Conservation (phyloP, 2,888 invertebrate genomes). For the Odontothrips loti region DNA sequence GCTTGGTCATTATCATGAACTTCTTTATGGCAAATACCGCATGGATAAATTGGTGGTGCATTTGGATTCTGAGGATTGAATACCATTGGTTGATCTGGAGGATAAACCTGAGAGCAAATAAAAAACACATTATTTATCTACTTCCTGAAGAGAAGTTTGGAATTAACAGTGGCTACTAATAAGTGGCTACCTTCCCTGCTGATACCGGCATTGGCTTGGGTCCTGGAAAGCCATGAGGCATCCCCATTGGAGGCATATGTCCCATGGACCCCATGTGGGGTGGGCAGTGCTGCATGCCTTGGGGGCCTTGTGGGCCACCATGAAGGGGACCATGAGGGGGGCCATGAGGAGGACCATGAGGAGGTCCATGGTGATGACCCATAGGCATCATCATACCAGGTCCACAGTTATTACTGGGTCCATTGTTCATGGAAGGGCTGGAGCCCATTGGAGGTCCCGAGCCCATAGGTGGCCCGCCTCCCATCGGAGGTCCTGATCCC, state of each 20-base stretch:
- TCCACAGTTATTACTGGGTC: conserved; percentile 33
- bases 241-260: conserved; percentile 40
- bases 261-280: conserved; percentile 58
- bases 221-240: conserved; percentile 51
- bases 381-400: conserved; percentile 7
- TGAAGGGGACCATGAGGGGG: background rate
- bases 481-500: conserved; percentile 41
- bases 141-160: background rate
- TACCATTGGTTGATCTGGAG: conserved; percentile 94
- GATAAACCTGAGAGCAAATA: conserved; percentile 60
- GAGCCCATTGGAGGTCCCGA: background rate
- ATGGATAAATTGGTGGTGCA: conserved; percentile 96
- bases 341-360: background rate
- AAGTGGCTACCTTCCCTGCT: conserved; percentile 68
- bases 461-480: background rate
- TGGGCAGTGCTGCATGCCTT: conserved; percentile 50
- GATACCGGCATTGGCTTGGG: conserved; percentile 89
- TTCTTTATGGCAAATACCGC: conserved; percentile 96
- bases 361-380: conserved; percentile 1
- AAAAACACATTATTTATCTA: background rate
- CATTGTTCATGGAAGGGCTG: conserved; percentile 38
- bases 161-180: background rate
- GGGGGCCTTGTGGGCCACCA: background rate
- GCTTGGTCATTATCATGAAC: conserved; percentile 98
- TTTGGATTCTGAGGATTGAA: conserved; percentile 98